Percentiles rank a stretch among this genome's conserved stretches.
Conservation (phyloP, 2,113 vertebrate genomes). For the Entelurus aequoreus region DNA sequence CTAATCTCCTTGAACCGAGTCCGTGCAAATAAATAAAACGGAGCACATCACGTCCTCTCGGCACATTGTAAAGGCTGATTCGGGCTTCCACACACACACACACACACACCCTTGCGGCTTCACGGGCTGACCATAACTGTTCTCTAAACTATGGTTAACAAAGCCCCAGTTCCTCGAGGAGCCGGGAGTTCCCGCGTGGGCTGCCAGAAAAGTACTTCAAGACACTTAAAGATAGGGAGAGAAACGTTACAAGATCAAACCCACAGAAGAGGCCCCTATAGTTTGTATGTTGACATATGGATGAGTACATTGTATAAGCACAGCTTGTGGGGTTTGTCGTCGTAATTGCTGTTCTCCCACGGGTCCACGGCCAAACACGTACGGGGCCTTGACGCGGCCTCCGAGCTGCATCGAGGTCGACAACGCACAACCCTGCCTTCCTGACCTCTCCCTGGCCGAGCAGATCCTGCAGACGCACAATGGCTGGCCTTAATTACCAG, state of each 20-base stretch:
- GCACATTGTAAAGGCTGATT: background rate
- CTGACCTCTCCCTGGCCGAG: constrained; percentile 68
- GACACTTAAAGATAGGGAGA: constrained; percentile 16
- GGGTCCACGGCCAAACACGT: constrained; percentile 46
- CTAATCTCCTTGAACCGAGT: constrained; percentile 6
- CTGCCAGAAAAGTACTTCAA: constrained; percentile 21
- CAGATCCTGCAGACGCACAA: constrained; percentile 70
- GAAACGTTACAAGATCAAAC: constrained; percentile 25
- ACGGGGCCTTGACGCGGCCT: constrained; percentile 39
- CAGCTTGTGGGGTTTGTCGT: constrained; percentile 38
- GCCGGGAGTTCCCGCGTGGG: constrained; percentile 2
- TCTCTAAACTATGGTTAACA: constrained; percentile 25
- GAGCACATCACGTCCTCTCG: background rate
- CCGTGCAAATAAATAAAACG: constrained; percentile 2
- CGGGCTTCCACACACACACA: background rate
- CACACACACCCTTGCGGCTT: constrained; percentile 11
- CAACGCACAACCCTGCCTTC: constrained; percentile 68
- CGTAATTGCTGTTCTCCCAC: constrained; percentile 24
- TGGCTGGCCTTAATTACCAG: constrained; percentile 72
- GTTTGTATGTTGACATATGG: constrained; percentile 36
- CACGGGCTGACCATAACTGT: constrained; percentile 18
- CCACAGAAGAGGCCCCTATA: constrained; percentile 31
- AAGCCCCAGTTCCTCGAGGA: constrained; percentile 13
- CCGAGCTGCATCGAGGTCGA: constrained; percentile 62
- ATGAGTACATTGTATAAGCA: constrained; percentile 31